Percentiles rank a stretch among this genome's conserved stretches.
phyloP scores from a whole-genome alignment of 2,797 vertebrate genomes.

The Lutjanus campechanus region DNA sequence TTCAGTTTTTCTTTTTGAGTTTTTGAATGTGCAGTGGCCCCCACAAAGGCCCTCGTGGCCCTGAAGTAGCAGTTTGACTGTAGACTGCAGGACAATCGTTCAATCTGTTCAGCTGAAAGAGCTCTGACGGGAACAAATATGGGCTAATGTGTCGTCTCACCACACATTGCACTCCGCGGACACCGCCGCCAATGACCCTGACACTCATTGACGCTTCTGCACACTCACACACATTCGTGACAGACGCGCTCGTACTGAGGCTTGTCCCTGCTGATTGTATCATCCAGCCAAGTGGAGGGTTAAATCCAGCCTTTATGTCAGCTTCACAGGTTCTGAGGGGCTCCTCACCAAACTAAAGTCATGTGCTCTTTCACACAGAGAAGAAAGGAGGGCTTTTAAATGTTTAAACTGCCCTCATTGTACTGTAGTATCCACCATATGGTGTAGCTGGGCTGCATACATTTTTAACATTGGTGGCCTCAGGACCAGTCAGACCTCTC shows the following conservation, averaged over 20 bases:
- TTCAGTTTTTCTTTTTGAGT: background rate
- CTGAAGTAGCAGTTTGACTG: constrained; percentile 7
- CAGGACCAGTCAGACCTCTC: constrained; percentile 12
- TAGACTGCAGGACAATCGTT: constrained; percentile 6
- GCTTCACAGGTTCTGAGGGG: constrained; percentile 17
- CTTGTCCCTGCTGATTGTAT: constrained; percentile 41
- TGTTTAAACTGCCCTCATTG: constrained; percentile 49
- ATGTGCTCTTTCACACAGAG: background rate
- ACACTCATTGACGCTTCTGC: constrained; percentile 25
- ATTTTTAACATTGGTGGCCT: constrained; percentile 53
- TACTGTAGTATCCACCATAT: constrained; percentile 31
- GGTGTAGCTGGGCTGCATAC: constrained; percentile 32
- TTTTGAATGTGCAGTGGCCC: constrained; percentile 5
- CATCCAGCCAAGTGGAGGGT: constrained; percentile 51
- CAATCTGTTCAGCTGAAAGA: constrained; percentile 12
- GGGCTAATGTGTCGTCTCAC: constrained; percentile 55
- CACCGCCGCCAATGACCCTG: constrained; percentile 42
- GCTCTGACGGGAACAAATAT: constrained; percentile 40
- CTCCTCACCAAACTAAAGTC: constrained; percentile 6
- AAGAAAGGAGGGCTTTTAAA: constrained; percentile 41
- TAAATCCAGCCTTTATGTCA: constrained; percentile 38
- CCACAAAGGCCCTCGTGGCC: background rate
- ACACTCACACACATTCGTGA: constrained; percentile 19
- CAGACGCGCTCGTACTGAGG: constrained; percentile 1
- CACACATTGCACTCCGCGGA: constrained; percentile 17